Evolutionary conservation across 2,113 vertebrate species (phyloP).

Genomic region (Alosa alosa): DNA sequence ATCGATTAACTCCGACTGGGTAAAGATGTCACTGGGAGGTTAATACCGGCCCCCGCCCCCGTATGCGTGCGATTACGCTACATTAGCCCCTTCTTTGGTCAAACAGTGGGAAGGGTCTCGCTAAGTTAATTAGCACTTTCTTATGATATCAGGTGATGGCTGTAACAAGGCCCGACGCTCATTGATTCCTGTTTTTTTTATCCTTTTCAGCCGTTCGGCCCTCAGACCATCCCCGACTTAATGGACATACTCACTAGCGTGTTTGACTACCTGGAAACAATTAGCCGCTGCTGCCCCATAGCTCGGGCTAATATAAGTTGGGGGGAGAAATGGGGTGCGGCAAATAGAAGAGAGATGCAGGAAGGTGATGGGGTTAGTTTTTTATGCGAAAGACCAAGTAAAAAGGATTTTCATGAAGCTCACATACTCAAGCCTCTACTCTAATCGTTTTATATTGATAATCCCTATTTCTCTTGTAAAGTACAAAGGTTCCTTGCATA

Average conservation of each 20-base stretch:
- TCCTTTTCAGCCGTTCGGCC: neutral
- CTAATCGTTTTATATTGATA: no score
- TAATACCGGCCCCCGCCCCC: slow-evolving; percentile 75
- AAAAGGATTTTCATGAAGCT: no score
- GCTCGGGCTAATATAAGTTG: slow-evolving; percentile 41
- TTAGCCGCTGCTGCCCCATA: slow-evolving; percentile 44
- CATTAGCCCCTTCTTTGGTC: slow-evolving; percentile 80
- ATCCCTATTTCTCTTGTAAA: no score
- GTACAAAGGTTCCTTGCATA: no score
- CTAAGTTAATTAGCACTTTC: slow-evolving; percentile 81
- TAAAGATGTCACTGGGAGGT: slow-evolving; percentile 84
- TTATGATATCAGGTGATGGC: slow-evolving; percentile 76
- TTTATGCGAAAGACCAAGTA: no score
- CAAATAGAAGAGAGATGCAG: no score
- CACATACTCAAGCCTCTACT: no score
- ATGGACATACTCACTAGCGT: neutral
- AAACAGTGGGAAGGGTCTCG: slow-evolving; percentile 78
- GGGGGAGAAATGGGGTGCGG: neutral
- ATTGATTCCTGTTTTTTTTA: slow-evolving; percentile 73
- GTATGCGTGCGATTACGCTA: slow-evolving; percentile 77
- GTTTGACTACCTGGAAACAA: slow-evolving; percentile 61
- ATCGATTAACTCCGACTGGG: slow-evolving; percentile 89
- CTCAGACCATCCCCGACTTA: neutral
- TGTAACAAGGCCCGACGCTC: slow-evolving; percentile 65
- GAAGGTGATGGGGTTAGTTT: no score